Conservation (phyloP, 2,113 vertebrate genomes). For the Ursus arctos region DNA sequence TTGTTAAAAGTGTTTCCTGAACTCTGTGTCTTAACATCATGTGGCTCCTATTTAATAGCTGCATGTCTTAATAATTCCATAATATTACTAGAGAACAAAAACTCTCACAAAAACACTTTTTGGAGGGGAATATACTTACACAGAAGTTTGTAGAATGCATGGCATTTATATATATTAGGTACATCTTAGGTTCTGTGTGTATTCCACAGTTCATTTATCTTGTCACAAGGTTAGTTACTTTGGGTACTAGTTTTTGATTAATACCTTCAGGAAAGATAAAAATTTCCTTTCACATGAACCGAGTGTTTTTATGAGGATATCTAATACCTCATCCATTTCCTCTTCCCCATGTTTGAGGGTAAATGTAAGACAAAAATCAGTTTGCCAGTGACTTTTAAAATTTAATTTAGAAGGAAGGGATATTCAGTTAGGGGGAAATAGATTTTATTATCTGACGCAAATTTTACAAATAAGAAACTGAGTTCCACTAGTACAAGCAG, state of each 20-base stretch:
- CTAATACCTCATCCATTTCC: neutral
- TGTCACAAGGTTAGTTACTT: neutral
- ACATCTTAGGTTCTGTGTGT: neutral
- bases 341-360: neutral
- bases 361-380: neutral
- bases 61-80: neutral
- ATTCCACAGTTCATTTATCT: neutral
- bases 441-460: neutral
- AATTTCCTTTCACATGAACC: neutral
- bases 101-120: neutral
- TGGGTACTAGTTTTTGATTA: neutral
- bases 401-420: neutral
- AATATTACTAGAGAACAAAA: neutral
- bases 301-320: neutral
- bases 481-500: neutral
- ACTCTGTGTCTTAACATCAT: neutral
- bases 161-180: neutral
- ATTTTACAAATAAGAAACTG: neutral
- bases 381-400: neutral
- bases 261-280: neutral
- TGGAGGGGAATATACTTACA: neutral
- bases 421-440: neutral
- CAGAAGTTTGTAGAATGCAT: neutral
- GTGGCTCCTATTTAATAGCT: neutral
- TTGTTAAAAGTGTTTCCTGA: conserved; percentile 27